Evolutionary conservation across 2,113 vertebrate species (phyloP).

Genomic region (Rhea pennata): DNA sequence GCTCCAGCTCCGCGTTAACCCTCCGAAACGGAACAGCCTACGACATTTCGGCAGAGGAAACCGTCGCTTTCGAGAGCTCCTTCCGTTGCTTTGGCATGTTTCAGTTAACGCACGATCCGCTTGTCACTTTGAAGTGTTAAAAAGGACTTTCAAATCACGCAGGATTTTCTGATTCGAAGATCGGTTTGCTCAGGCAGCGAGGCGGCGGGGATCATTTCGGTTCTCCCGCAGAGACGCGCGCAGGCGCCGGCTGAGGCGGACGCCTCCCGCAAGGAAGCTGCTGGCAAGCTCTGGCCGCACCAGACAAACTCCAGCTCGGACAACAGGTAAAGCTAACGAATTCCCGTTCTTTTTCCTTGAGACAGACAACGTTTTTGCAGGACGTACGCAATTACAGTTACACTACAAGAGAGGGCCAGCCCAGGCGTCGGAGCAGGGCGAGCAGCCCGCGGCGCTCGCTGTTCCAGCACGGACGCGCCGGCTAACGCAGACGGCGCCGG

Average conservation of each 20-base stretch:
- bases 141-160: background rate
- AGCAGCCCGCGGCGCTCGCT: too few relatives aligned
- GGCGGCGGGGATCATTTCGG: background rate
- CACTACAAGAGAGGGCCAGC: background rate
- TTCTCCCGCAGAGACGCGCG: background rate
- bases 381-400: background rate
- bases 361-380: background rate
- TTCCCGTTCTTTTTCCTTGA: background rate
- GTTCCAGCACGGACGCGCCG: too few relatives aligned
- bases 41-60: background rate
- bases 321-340: background rate
- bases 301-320: background rate
- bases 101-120: background rate
- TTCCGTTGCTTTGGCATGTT: background rate
- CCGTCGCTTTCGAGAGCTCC: background rate
- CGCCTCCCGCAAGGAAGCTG: background rate
- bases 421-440: too few relatives aligned
- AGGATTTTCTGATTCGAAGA: too few relatives aligned
- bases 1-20: background rate
- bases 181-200: background rate
- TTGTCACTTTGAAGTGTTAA: background rate
- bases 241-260: background rate
- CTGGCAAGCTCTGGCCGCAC: background rate
- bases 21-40: background rate
- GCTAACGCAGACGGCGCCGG: too few relatives aligned